Evolutionary conservation across 2,113 vertebrate species (phyloP).

Genomic region (Hemiscyllium ocellatum): DNA sequence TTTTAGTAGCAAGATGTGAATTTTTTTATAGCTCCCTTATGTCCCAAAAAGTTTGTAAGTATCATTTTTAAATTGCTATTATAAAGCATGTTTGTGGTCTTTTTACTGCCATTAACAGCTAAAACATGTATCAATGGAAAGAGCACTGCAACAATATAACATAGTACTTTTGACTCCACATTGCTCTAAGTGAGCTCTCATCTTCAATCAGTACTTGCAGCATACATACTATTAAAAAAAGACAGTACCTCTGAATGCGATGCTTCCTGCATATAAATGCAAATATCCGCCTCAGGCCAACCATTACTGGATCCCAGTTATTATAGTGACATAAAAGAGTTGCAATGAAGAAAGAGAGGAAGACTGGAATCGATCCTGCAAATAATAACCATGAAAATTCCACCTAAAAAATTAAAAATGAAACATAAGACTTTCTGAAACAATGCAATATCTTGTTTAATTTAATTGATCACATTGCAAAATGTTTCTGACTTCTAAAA

Average conservation of each 20-base stretch:
- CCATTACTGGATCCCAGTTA: conserved; percentile 97
- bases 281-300: conserved; percentile 82
- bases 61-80: neutral
- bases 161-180: neutral
- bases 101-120: neutral
- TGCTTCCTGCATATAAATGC: conserved; percentile 86
- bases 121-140: neutral
- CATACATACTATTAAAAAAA: neutral
- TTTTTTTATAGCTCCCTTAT: neutral
- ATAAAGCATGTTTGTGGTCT: neutral
- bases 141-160: neutral
- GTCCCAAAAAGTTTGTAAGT: neutral
- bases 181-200: neutral
- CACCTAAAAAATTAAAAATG: conserved; percentile 58
- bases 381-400: conserved; percentile 95
- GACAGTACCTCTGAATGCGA: conserved; percentile 74
- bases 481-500: neutral
- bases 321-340: conserved; percentile 88
- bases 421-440: neutral
- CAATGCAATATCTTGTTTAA: neutral
- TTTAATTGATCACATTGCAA: neutral
- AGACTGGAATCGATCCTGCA: conserved; percentile 82
- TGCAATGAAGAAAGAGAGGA: conserved; percentile 86
- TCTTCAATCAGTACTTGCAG: neutral
- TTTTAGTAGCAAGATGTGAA: neutral